Evolutionary conservation across 1,140 invertebrate genomes (phyloP), one percentile per base, ranked within the genome.

Genomic region (Oreohelix idahoensis): DNA sequence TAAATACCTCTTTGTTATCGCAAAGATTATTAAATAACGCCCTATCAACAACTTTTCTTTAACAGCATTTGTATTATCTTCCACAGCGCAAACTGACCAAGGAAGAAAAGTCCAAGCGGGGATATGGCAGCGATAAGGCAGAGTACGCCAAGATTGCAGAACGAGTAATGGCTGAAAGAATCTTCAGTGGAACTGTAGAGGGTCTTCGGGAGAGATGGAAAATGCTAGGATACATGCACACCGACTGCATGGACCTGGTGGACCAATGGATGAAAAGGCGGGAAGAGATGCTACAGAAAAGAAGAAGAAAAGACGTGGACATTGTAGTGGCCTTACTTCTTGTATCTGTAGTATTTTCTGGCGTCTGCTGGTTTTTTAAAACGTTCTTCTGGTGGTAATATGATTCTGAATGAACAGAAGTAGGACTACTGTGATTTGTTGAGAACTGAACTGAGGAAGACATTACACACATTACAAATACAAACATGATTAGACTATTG

Each of bases 171-270:
- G 32, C 53, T 5, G 77, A 79, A 8, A 20, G 58, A 23, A 49
- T 79, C 11, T 36, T 66, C 36, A 66, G 32, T 39, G 36, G 51
- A 17, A 35, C 77, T 1, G 15, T 79, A 17, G 77, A 79, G 26
- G 58, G 51, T 20, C 58, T 79, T 51, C 77, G 35, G 26, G 77
- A 69, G 58, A 36, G 77, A 32, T 38, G 5, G 32, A 79, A 69
- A 35, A 79, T 79, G 77, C 77, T 79, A 32, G 51, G 35, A 15
- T 35, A 58, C 38, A 79, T 79, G 77, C 77, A 66, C 26, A 45
- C 51, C 13, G 77, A 79, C 58, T 79, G 77, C 36, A 11, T 63
- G 58, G 77, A 63, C 5, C 38, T 79, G 77, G n/a, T 79, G 4
- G 51, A 23, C 13, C 53, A 63, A 10, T 79, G 77, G 77, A 32